These are phyloP conservation scores for Zootermopsis nevadensis DNA, from an alignment of 2,888 invertebrate species.

Conservation along the genomic window DNA sequence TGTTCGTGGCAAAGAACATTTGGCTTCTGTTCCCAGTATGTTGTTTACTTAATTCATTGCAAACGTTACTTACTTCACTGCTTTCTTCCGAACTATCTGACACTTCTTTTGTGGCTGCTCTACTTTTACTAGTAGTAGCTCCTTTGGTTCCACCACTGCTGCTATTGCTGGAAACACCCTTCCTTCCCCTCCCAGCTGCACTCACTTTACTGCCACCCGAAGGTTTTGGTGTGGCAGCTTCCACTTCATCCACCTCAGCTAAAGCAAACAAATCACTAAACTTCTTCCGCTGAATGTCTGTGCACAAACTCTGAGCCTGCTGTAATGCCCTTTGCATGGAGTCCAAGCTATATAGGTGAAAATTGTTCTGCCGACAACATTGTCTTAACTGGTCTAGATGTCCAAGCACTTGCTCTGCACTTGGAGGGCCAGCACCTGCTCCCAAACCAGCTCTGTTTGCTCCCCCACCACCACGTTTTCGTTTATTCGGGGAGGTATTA, in stretches of 20 bases:
- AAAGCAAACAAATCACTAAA: conserved; percentile 91
- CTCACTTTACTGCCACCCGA: conserved; percentile 56
- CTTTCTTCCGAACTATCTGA: conserved; percentile 81
- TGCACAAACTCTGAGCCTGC: conserved; percentile 87
- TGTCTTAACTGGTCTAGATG: conserved; percentile 92
- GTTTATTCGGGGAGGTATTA: conserved; percentile 89
- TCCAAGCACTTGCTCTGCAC: conserved; percentile 87
- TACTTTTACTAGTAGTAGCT: conserved; percentile 63
- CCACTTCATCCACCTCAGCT: conserved; percentile 85
- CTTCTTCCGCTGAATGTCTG: conserved; percentile 89
- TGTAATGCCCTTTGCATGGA: conserved; percentile 92
- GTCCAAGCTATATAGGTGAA: conserved; percentile 85
- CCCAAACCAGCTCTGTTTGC: conserved; percentile 52
- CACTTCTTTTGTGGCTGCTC: conserved; percentile 66
- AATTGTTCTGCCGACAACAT: conserved; percentile 67
- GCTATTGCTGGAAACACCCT: conserved; percentile 53
- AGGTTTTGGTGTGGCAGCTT: conserved; percentile 63
- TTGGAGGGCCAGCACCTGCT: conserved; percentile 71
- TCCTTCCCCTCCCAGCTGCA: conserved; percentile 56
- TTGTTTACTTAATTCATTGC: background rate
- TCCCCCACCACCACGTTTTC: conserved; percentile 82
- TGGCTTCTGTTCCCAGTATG: too few relatives aligned
- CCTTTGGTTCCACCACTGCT: conserved; percentile 51
- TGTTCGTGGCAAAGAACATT: too few relatives aligned
- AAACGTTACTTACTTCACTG: conserved; percentile 75